A percentile compares a stretch with the other conserved stretches of the same genome.
Conservation (phyloP, 2,797 vertebrate species). For the Brachymystax lenok region DNA sequence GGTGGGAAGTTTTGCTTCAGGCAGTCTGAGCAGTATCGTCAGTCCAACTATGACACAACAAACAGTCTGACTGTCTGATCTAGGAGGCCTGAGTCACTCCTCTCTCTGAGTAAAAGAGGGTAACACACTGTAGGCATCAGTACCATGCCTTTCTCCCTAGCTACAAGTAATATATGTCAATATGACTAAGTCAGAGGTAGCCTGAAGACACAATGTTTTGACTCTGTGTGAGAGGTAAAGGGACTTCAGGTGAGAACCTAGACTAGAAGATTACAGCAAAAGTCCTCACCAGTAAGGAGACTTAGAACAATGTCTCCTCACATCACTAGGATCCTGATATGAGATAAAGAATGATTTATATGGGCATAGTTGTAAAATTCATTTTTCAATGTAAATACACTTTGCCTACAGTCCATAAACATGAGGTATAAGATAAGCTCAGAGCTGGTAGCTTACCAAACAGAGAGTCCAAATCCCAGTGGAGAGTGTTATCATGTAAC, state of each 20-base stretch:
- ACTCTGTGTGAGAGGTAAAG: neutral
- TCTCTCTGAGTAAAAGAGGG: neutral
- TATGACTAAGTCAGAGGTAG: neutral
- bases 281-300: too few relatives aligned
- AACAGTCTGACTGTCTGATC: neutral
- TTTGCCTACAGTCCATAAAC: conserved; percentile 42
- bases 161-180: neutral
- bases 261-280: too few relatives aligned
- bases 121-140: neutral
- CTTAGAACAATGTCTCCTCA: neutral
- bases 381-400: neutral
- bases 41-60: too few relatives aligned
- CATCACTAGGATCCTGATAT: neutral
- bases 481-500: conserved; percentile 61
- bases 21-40: conserved; percentile 7
- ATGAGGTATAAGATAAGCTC: conserved; percentile 36
- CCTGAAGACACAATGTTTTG: neutral
- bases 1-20: neutral
- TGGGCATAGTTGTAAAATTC: neutral
- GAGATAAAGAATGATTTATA: too few relatives aligned
- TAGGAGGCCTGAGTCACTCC: conserved; percentile 6
- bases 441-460: conserved; percentile 41
- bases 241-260: too few relatives aligned
- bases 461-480: conserved; percentile 24
- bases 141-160: neutral